These are phyloP conservation scores for Meiosimyza platycephala DNA, from an alignment of 2,888 invertebrate species.

Conservation along the genomic window DNA sequence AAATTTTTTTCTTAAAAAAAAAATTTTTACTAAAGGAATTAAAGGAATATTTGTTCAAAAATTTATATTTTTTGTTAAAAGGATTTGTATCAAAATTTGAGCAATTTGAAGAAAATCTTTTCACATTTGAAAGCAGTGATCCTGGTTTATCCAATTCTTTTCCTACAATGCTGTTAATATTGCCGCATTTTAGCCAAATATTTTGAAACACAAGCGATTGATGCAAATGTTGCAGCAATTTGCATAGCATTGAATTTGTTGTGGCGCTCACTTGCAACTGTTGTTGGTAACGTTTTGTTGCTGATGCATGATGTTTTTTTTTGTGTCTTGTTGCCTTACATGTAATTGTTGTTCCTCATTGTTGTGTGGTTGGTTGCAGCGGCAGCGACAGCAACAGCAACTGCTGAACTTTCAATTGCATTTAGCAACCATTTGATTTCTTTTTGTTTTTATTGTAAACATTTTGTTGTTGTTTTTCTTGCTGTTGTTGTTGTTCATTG, in stretches of 20 bases:
- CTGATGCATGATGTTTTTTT: background rate
- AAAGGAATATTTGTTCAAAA: too few relatives aligned
- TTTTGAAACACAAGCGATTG: too few relatives aligned
- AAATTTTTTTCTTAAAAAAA: too few relatives aligned
- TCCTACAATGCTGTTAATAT: too few relatives aligned
- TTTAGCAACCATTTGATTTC: conserved; percentile 13
- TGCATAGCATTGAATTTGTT: conserved; percentile 7
- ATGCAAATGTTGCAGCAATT: background rate
- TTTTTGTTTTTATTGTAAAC: conserved; percentile 8
- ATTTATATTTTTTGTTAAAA: too few relatives aligned
- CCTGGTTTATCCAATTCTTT: too few relatives aligned
- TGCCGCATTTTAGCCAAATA: too few relatives aligned
- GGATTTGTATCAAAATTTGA: too few relatives aligned
- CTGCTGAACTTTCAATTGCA: conserved; percentile 2
- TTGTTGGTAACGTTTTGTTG: background rate
- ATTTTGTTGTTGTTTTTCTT: background rate
- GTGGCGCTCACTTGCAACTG: background rate
- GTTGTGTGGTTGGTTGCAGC: background rate
- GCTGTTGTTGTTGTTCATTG: background rate
- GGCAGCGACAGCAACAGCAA: background rate
- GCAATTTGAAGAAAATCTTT: too few relatives aligned
- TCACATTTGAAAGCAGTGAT: too few relatives aligned
- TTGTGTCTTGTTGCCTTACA: conserved; percentile 3
- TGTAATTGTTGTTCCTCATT: conserved; percentile 24
- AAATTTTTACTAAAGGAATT: too few relatives aligned